Evolutionary conservation across 1,140 invertebrate genomes (phyloP), one percentile per base, ranked within the genome.

Genomic region (Lysiphlebus fabarum): DNA sequence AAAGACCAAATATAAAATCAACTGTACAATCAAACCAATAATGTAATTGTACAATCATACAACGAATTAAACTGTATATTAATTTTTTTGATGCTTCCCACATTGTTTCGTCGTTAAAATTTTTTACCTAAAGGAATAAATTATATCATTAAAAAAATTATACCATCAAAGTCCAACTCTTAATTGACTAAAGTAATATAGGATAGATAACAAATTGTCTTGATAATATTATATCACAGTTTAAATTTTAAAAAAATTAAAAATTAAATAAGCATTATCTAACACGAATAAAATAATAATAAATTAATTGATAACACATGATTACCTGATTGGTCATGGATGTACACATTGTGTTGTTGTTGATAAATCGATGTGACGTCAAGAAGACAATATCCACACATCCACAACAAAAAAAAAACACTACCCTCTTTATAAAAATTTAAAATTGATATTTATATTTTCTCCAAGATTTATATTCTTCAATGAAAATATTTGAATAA

Each of bases 1-100:
- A 85, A 1, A 84, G 65, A 1, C 76, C 69, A 70, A 83, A 84
- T 37, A 79, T 34, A 61, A 77, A 72, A 56, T 82, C 77, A 36
- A 83, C 62, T 5, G 80, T 7, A 42, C 59, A 68, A 67, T 85
- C 82, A 50, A 78, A 69, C 14, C 76, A 1, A 11, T 56, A 63
- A 58, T 77, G 75, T 0, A 79, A 14, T 38, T 75, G 69, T 9
- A 78, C 64, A 2, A 78, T 53, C 5, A 73, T 6, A 57, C 56
- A 75, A 51, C 66, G 58, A 0, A 72, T 14, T 36, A 78, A 47
- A 12, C 62, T 48, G 47, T 56, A 51, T 33, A 53, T 17, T 33
- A 71, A 17, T 55, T 66, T 67, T 56, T 66, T 72, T 1, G 63
- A 63, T 14, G 58, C 56, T 11, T 55, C 56, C 53, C 61, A 62